These are phyloP conservation scores for Cataglyphis livida DNA, from an alignment of 2,888 invertebrate genomes.

Conservation along the genomic window DNA sequence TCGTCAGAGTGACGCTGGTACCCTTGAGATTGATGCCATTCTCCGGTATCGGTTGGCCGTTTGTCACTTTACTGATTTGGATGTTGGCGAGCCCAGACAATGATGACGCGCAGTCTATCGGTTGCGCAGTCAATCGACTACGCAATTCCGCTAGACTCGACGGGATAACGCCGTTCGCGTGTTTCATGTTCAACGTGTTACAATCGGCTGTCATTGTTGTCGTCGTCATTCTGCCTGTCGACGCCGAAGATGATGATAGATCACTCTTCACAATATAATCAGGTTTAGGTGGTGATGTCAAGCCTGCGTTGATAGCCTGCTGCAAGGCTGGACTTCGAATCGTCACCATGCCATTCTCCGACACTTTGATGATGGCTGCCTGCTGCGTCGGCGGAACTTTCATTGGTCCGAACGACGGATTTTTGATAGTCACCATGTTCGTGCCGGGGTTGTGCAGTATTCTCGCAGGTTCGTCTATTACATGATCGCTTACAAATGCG, in stretches of 20 bases:
- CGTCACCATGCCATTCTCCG: slow-evolving; percentile 93
- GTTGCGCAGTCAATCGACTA: slow-evolving; percentile 72
- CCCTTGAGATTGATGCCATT: slow-evolving; percentile 84
- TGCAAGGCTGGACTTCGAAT: slow-evolving; percentile 91
- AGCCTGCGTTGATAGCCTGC: slow-evolving; percentile 84
- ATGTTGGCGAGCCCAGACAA: slow-evolving; percentile 82
- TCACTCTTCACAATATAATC: slow-evolving; percentile 84
- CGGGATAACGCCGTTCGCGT: slow-evolving; percentile 78
- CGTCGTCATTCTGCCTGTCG: slow-evolving; percentile 33
- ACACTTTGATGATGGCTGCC: slow-evolving; percentile 89
- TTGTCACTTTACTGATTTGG: slow-evolving; percentile 84
- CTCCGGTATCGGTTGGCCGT: slow-evolving; percentile 83
- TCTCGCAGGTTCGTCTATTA: slow-evolving; percentile 83
- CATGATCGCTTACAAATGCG: slow-evolving; percentile 67
- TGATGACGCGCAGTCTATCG: slow-evolving; percentile 77
- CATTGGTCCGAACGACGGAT: slow-evolving; percentile 91
- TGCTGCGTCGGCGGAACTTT: slow-evolving; percentile 87
- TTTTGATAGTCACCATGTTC: slow-evolving; percentile 92
- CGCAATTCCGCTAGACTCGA: slow-evolving; percentile 82
- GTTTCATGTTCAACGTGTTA: slow-evolving; percentile 69
- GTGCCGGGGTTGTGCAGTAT: slow-evolving; percentile 85
- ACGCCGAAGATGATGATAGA: slow-evolving; percentile 60
- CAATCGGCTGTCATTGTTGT: slow-evolving; percentile 56
- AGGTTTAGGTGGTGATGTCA: slow-evolving; percentile 83
- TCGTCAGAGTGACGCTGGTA: slow-evolving; percentile 84